phyloP scores from a whole-genome alignment of 2,888 invertebrate species.

The Disparrhopalites patrizii region DNA sequence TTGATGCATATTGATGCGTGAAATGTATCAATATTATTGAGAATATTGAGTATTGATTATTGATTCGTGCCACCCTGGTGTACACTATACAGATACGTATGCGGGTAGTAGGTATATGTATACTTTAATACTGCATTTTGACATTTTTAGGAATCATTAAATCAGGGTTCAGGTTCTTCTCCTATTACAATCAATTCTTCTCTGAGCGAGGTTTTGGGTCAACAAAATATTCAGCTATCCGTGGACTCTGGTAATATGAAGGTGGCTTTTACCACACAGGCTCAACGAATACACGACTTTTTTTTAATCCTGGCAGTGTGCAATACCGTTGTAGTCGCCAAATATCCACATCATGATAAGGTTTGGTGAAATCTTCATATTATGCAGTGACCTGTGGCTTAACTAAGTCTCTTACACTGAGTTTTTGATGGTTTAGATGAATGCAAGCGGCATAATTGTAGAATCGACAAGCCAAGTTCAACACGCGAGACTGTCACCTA shows the following conservation, averaged over 20 bases:
- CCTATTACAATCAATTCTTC: constrained; percentile 36
- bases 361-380: too few species aligned
- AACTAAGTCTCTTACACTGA: neutral
- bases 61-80: too few species aligned
- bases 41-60: too few species aligned
- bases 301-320: constrained; percentile 86
- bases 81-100: too few species aligned
- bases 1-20: too few species aligned
- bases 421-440: constrained; percentile 53
- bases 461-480: constrained; percentile 29
- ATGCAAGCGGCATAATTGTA: constrained; percentile 53
- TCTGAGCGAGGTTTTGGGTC: constrained; percentile 38
- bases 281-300: constrained; percentile 78
- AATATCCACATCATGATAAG: constrained; percentile 69
- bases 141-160: constrained; percentile 11
- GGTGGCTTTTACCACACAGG: constrained; percentile 53
- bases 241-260: constrained; percentile 14
- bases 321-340: constrained; percentile 93
- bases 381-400: neutral
- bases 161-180: constrained; percentile 25
- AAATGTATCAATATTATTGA: too few species aligned
- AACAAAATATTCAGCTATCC: constrained; percentile 28
- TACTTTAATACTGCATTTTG: neutral
- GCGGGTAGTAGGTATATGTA: neutral
- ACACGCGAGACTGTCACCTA: constrained; percentile 39